Base-by-base conservation (phyloP, 53 echinoderm and acorn worm species). In the Paracentrotus lividus region DNA sequence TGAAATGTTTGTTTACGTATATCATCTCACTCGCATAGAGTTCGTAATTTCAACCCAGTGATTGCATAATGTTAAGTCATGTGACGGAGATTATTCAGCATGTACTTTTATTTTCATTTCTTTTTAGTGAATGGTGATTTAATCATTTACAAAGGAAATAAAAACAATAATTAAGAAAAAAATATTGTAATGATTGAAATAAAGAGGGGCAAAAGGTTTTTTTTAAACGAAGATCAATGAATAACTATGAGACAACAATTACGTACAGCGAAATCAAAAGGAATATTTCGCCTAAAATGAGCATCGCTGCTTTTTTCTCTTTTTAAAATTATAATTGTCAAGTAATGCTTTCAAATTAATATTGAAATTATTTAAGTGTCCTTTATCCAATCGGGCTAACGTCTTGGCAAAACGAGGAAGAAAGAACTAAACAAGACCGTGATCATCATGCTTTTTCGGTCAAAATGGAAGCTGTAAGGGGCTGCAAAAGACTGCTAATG, bases 401-500 rank as follows among this genome's bases (percentile, higher is more conserved):
- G 5, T 40, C 1, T 0, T 27, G 12, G 64, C 18, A 72, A 72
- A 72, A 36, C 3, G 18, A 72, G 5, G 72, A 72, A 72, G 38
- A 15, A 32, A 40, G 40, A 72, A 72, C 38, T 31, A 27, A 40
- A 81, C 45, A 26, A 47, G 5, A 81, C n/a, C n/a, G 24, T 81
- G 13, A n/a, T 26, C 24, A 23, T 26, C n/a, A 81, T n/a, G 49
- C 26, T 47, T 81, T 81, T n/a, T 3, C 8, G n/a, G 1, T 0
- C 18, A 26, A 81, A 81, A 81, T 26, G 45, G 40, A 64, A 89
- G 44, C 42, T 9, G 57, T 24, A 59, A 40, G 89, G 40, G 64
- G 89, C 60, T 56, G 89, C 14, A 89, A 64, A 81, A 49, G 81
- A 44, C 60, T n/a, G 90, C 72, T 90, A 90, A 90, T 90, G 90